phyloP scores from a whole-genome alignment of 2,797 vertebrate species.

The Halcyon badia region DNA sequence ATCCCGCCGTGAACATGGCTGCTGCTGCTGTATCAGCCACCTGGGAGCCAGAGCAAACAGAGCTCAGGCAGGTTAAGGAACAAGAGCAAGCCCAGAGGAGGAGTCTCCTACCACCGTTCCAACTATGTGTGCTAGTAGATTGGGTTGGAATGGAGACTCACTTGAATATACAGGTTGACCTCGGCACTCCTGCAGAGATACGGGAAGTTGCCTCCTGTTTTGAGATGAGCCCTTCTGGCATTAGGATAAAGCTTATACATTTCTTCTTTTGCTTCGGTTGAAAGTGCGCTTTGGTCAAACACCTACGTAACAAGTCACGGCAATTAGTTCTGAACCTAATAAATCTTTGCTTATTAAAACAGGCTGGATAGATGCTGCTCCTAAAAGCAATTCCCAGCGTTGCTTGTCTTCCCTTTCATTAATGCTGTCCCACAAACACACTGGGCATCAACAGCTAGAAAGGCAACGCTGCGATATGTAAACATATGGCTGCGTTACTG shows the following conservation, averaged over 20 bases:
- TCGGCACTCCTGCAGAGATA: slow-evolving; percentile 97
- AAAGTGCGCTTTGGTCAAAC: slow-evolving; percentile 98
- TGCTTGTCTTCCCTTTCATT: background rate
- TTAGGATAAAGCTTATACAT: slow-evolving; percentile 99
- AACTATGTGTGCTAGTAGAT: rapidly evolving
- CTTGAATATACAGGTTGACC: slow-evolving; percentile 97
- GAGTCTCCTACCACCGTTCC: background rate
- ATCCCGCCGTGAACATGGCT: background rate
- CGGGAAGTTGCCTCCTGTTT: slow-evolving; percentile 97
- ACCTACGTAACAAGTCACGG: slow-evolving; percentile 80
- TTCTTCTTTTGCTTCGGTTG: slow-evolving; percentile 96
- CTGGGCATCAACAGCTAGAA: background rate
- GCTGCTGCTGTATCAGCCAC: background rate
- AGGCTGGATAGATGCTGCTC: background rate
- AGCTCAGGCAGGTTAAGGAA: background rate
- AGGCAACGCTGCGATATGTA: rapidly evolving
- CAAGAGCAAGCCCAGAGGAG: background rate
- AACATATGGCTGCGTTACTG: background rate
- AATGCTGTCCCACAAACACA: background rate
- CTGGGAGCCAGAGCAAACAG: background rate
- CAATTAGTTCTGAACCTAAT: background rate
- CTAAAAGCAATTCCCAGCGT: background rate
- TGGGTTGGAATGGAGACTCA: slow-evolving; percentile 52
- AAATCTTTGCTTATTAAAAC: background rate
- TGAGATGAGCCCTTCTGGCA: slow-evolving; percentile 94